These are phyloP conservation scores for Ophion slaviceki DNA, from an alignment of 2,888 invertebrate species.

Conservation along the genomic window DNA sequence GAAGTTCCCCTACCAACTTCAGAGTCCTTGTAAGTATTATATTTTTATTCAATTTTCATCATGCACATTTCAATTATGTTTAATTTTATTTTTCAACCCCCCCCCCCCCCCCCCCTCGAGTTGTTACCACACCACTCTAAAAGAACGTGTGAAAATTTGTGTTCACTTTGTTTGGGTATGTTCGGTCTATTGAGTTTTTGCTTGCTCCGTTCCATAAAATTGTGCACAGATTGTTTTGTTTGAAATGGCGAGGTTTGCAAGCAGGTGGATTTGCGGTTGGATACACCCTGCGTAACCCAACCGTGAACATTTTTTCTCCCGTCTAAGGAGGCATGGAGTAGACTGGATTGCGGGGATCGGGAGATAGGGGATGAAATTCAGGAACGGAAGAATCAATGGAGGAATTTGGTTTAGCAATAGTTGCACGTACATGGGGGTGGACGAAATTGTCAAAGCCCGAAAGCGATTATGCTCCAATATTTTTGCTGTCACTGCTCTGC, in stretches of 20 bases:
- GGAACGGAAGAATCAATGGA: background rate
- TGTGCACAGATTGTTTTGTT: no score
- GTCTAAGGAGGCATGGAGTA: no score
- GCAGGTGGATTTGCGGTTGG: no score
- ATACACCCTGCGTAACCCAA: no score
- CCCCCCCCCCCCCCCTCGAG: background rate
- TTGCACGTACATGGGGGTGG: background rate
- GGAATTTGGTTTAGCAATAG: background rate
- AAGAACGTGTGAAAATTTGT: background rate
- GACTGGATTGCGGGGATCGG: background rate
- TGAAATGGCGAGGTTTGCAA: background rate
- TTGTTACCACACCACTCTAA: background rate
- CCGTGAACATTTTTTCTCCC: background rate
- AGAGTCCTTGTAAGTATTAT: conserved; percentile 78
- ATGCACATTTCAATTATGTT: background rate
- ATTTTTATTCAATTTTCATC: background rate
- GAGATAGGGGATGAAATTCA: background rate
- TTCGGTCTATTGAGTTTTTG: no score
- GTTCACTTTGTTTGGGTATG: background rate
- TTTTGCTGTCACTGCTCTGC: conserved; percentile 4
- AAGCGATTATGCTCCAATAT: background rate
- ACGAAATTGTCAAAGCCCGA: no score
- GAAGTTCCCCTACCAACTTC: conserved; percentile 74
- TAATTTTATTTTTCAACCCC: background rate
- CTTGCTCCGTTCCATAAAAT: no score